Percentiles rank a stretch among this genome's conserved stretches.
Evolutionary conservation across 2,113 vertebrate species (phyloP).

Genomic region (Romanogobio albipinnatus): DNA sequence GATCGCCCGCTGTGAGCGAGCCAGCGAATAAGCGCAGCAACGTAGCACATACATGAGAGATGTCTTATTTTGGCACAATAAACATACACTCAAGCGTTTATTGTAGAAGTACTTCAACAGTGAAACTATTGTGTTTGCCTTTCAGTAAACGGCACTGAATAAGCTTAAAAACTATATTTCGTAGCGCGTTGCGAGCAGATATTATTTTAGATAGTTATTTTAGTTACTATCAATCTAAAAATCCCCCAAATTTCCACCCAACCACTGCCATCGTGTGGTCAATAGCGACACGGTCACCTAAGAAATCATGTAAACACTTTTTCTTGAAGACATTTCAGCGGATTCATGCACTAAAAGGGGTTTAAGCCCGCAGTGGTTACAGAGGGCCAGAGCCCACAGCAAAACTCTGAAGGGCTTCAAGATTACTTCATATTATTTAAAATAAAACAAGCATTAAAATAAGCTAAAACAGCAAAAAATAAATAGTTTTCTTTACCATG

Average conservation of each 20-base stretch:
- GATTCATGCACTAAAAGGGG: background rate
- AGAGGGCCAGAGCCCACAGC: too few species aligned
- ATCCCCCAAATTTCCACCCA: background rate
- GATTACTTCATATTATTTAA: background rate
- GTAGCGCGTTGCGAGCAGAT: background rate
- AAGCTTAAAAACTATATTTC: background rate
- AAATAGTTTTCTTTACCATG: background rate
- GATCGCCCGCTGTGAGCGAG: conserved; percentile 26
- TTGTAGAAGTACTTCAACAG: background rate
- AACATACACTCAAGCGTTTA: background rate
- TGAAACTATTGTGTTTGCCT: background rate
- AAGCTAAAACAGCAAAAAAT: background rate
- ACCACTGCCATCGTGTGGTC: conserved; percentile 13
- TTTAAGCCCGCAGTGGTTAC: too few species aligned
- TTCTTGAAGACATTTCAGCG: background rate
- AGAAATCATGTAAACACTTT: conserved; percentile 2
- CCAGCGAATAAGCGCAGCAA: background rate
- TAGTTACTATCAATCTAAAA: background rate
- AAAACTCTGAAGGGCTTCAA: background rate
- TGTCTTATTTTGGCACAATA: background rate
- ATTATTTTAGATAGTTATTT: background rate
- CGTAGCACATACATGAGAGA: background rate
- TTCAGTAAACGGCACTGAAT: background rate
- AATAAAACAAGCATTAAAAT: background rate
- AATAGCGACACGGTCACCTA: background rate